These are phyloP conservation scores for Fragum fragum DNA, from an alignment of 2,888 invertebrate species.

Conservation along the genomic window DNA sequence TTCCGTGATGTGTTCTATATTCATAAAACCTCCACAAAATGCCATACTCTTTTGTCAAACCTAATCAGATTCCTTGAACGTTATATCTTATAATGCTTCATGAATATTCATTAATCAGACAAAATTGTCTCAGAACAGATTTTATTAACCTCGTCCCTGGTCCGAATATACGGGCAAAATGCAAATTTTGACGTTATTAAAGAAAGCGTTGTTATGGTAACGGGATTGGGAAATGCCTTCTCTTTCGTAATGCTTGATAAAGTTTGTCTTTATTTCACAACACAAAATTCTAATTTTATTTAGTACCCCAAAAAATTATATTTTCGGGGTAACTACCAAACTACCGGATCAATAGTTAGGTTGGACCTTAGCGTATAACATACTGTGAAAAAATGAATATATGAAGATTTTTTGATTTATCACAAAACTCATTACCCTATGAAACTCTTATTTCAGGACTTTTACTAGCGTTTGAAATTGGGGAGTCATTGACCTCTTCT, in stretches of 20 bases:
- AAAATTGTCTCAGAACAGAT: conserved; percentile 9
- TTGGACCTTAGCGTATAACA: too few species aligned
- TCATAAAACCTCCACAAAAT: not conserved
- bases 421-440: too few species aligned
- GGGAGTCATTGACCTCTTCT: too few species aligned
- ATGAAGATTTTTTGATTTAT: too few species aligned
- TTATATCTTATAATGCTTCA: not conserved
- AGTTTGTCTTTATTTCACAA: not conserved
- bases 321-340: too few species aligned
- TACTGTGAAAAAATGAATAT: too few species aligned
- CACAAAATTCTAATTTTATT: too few species aligned
- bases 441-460: too few species aligned
- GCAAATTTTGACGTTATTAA: conserved; percentile 8
- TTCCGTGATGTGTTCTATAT: not conserved
- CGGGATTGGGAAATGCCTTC: conserved; percentile 13
- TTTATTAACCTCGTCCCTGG: not conserved
- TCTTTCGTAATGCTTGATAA: not conserved
- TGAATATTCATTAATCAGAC: conserved; percentile 11
- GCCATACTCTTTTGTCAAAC: conserved; percentile 12
- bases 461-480: too few species aligned
- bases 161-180: not conserved
- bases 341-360: too few species aligned
- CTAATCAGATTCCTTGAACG: not conserved
- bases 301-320: too few species aligned
- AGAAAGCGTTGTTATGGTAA: conserved; percentile 32